A percentile compares a stretch with the other conserved stretches of the same genome.
Evolutionary conservation across 2,797 vertebrate genomes (phyloP).

Genomic region (Pitangus sulphuratus): DNA sequence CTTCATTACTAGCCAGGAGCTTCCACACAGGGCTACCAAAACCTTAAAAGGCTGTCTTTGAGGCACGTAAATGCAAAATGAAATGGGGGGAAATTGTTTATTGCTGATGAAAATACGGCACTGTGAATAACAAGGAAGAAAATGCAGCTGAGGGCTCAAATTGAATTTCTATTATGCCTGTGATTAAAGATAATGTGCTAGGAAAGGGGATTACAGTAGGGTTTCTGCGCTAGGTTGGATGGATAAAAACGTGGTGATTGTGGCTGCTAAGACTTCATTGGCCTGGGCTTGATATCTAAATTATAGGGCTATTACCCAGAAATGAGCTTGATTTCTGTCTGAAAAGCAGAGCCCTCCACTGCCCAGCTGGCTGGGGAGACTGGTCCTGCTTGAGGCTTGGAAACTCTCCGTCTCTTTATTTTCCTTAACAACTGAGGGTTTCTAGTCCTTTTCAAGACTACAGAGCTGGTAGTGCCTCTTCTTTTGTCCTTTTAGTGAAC

Average conservation of each 20-base stretch:
- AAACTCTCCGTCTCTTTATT: neutral
- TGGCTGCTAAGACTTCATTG: slow-evolving; percentile 5
- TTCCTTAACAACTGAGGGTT: neutral
- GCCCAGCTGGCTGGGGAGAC: neutral
- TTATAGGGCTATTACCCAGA: slow-evolving; percentile 10
- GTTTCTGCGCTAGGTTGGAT: neutral
- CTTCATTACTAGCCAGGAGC: neutral
- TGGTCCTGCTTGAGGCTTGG: neutral
- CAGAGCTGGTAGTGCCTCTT: neutral
- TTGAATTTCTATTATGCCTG: slow-evolving; percentile 23
- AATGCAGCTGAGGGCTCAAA: slow-evolving; percentile 43
- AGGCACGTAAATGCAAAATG: slow-evolving; percentile 1
- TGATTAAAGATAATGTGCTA: slow-evolving; percentile 72
- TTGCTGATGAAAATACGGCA: slow-evolving; percentile 16
- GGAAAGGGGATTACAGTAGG: neutral
- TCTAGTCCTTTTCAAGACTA: neutral
- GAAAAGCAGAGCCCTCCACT: neutral
- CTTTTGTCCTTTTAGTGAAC: neutral
- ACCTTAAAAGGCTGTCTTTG: neutral
- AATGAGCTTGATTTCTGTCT: neutral
- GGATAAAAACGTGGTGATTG: neutral
- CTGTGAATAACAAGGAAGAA: slow-evolving; percentile 30
- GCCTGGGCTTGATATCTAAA: slow-evolving; percentile 22
- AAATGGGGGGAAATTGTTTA: slow-evolving; percentile 37
- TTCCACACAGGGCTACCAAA: neutral